Base-by-base conservation (phyloP, 2,113 vertebrate species). In the Ceuthmochares aereus region DNA sequence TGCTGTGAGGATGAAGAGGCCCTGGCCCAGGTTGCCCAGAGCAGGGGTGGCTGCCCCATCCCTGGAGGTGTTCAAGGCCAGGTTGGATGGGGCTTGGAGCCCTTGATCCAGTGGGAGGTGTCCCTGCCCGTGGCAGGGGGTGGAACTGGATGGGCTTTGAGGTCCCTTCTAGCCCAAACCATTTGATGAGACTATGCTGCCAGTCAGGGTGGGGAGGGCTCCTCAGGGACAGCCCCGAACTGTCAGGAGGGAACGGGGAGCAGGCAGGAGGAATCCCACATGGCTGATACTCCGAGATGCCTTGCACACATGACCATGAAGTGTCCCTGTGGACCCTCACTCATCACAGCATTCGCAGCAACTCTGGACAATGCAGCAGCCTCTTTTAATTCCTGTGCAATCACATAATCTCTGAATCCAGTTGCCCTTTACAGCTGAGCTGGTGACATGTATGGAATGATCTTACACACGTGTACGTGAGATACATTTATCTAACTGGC, bases 331-430 rank as follows among this genome's bases (percentile, higher is more conserved):
- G 45, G 25, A 63, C 64, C 42, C 32, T 52, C 34, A 29, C 45
- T 22, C 58, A 37, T 17, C 7, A 0, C 3, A 62, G 9, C 3
- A 2, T 12, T 21, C 21, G 36, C 1, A 4, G 60, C 6, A 34
- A 20, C 40, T 63, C 3, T 4, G 52, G 43, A 68, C 21, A 40
- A 67, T 0, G 0, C 55, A 88, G 58, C 55, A 80, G 64, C 13
- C 34, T 56, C 17, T 30, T 93, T 42, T 42, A 89, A 79, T 69
- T 75, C 34, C 69, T 2, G 29, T 34, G 85, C 51, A 70, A 37
- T 1, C 56, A 70, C 54, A 66, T 5, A 27, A 64, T 19, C 47
- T 59, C 43, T 8, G 1, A 60, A 45, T 36, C 45, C 10, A 59
- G 75, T 5, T 27, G 11, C 67, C 74, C 80, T 62, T 73, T 88